Base-by-base conservation (phyloP, 2,888 invertebrate genomes). In the Agrilus biguttatus region DNA sequence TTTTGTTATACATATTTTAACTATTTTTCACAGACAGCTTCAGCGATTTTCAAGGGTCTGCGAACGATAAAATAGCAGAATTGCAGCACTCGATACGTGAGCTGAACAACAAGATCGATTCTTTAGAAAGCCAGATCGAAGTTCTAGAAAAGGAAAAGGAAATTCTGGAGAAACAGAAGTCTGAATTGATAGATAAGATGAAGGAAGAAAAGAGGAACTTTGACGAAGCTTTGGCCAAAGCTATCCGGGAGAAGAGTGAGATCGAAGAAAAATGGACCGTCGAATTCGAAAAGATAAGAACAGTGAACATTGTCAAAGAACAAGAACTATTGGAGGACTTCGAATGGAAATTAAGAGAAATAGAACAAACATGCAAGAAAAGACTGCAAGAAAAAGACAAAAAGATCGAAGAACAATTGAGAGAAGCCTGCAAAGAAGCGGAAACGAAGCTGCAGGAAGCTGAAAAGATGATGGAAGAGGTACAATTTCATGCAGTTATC, bases 321-420 rank as follows among this genome's bases (percentile, higher is more conserved):
- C 83, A 84, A 55, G 71, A 78, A 45, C 71, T 86, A 55, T 67
- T 86, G 51, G 78, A 79, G 4, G 86, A 87, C 67, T 86, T 85
- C 65, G 86, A 87, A 68, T 87, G 85, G 85, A 84, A 86, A 67
- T 69, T 85, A 60, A 63, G 86, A 34, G 82, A 84, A 61, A 74
- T 85, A 53, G 82, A 85, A 66, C 77, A 77, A 52, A 68, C 71
- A 8, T 81, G 82, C 44, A 75, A 85, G 51, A 72, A 72, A 49
- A 71, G 73, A 52, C 49, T 76, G 19, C 72, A 73, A 47, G 80
- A 80, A 28, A 75, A 76, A 39, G 77, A 78, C 51, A 71, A 67
- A 50, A 68, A 67, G 38, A 73, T 75, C 37, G 71, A 69, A 44
- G 72, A 74, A 65, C 74, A 74, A 32, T 39, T 68, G 8, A 62